Evolutionary conservation across 2,113 vertebrate genomes (phyloP), one percentile per base, ranked within the genome.

Genomic region (Nothocercus nigrocapillus): DNA sequence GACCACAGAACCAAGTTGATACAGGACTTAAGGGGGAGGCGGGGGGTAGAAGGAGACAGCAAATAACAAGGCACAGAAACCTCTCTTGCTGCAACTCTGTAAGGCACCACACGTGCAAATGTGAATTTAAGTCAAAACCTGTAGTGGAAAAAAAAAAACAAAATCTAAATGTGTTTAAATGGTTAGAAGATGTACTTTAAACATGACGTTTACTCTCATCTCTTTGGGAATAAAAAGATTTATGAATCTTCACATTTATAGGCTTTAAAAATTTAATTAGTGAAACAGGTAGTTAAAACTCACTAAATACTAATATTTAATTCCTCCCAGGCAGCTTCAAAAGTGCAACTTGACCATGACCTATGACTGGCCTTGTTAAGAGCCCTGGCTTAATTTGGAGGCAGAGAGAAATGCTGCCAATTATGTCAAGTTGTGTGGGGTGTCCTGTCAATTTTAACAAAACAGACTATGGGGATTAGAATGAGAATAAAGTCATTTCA

Each of bases 31-130:
- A 92, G 63, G 81, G 62, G 94, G 70, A 36, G 36, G 36, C 36
- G 36, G 36, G 36, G 36, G 36, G 36, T 36, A 93, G 70, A 30
- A 15, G 16, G 15, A 93, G 63, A 93, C 88, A 91, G 84, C 62
- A 95, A 90, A 85, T 69, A 94, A 90, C 90, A 97, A 98, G 97
- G 97, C 97, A 98, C 96, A 85, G 69, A 91, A 93, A 21, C 49
- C 86, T 95, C 76, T 85, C 85, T 82, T 94, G 74, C 66, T 89
- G 56, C 85, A 91, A 91, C 51, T 73, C 79, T 68, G 68, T 95
- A 96, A 97, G 95, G 92, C 89, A 97, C 91, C 92, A 79, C 95
- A 19, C 81, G 89, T 94, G 85, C 94, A 92, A 95, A 73, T 0
- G 0, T 34, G 59, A 81, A 81, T 78, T 59, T 82, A 82, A 72